A percentile compares a stretch with the other conserved stretches of the same genome.
Evolutionary conservation across 2,113 vertebrate genomes (phyloP).

Genomic region (Tachycineta bicolor): DNA sequence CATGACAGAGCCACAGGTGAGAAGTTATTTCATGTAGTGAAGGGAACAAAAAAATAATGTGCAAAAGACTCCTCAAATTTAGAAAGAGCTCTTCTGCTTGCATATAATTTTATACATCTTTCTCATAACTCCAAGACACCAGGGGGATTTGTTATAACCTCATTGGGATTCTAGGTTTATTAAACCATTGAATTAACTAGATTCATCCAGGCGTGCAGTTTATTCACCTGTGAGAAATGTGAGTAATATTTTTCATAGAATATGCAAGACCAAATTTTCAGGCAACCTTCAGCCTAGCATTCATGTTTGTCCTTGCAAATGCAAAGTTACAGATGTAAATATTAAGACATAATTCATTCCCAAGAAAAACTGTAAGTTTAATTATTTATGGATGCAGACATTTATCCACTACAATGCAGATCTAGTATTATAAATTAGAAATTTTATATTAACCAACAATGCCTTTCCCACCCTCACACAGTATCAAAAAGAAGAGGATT

Average conservation of each 20-base stretch:
- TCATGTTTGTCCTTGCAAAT: constrained; percentile 27
- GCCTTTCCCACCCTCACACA: background rate
- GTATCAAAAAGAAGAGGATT: background rate
- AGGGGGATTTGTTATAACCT: constrained; percentile 36
- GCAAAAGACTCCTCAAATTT: constrained; percentile 4
- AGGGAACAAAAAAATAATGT: background rate
- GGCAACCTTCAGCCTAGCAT: background rate
- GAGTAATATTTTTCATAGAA: constrained; percentile 36
- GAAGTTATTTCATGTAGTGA: background rate
- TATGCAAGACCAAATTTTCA: constrained; percentile 32
- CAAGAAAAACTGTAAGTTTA: background rate
- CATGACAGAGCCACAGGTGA: background rate
- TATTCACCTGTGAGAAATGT: constrained; percentile 56
- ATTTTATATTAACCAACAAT: background rate
- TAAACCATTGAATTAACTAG: constrained; percentile 62
- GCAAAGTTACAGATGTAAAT: background rate
- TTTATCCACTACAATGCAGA: background rate
- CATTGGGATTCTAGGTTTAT: constrained; percentile 55
- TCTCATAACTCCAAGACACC: background rate
- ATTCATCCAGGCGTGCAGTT: constrained; percentile 7
- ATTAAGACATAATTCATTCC: background rate
- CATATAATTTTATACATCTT: constrained; percentile 37
- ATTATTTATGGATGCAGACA: constrained; percentile 8
- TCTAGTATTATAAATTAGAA: background rate
- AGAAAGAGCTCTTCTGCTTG: constrained; percentile 8